Evolutionary conservation across 2,888 invertebrate species (phyloP).

Genomic region (Neria commutata): DNA sequence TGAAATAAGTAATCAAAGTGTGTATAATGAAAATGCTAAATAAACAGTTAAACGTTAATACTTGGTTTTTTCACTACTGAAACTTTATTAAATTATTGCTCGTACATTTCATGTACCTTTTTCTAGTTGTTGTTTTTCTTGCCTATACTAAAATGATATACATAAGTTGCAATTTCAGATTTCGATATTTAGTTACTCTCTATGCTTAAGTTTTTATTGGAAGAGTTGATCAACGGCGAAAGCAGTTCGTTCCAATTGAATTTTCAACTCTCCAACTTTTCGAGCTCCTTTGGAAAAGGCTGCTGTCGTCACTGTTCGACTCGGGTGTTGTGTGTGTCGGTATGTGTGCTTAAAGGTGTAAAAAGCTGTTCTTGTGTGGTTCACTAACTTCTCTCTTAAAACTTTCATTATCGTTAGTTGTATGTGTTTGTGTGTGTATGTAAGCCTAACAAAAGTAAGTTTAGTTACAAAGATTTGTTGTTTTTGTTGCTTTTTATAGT

Average conservation of each 20-base stretch:
- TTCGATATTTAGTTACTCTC: too few species aligned
- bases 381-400: too few species aligned
- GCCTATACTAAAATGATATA: too few species aligned
- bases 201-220: too few species aligned
- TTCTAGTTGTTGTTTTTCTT: neutral
- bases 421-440: neutral
- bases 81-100: conserved; percentile 9
- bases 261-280: neutral
- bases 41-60: conserved; percentile 16
- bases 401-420: too few species aligned
- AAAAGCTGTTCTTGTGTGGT: too few species aligned
- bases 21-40: conserved; percentile 30
- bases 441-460: neutral
- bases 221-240: too few species aligned
- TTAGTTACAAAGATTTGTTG: neutral
- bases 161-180: too few species aligned
- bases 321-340: too few species aligned
- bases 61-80: conserved; percentile 8
- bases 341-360: neutral
- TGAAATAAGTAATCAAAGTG: conserved; percentile 19
- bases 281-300: too few species aligned
- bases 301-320: too few species aligned
- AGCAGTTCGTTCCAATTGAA: neutral
- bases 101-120: neutral
- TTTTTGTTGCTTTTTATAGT: neutral